A percentile compares a stretch with the other conserved stretches of the same genome.
phyloP scores from a whole-genome alignment of 2,797 vertebrate species.

The Microchirus variegatus region DNA sequence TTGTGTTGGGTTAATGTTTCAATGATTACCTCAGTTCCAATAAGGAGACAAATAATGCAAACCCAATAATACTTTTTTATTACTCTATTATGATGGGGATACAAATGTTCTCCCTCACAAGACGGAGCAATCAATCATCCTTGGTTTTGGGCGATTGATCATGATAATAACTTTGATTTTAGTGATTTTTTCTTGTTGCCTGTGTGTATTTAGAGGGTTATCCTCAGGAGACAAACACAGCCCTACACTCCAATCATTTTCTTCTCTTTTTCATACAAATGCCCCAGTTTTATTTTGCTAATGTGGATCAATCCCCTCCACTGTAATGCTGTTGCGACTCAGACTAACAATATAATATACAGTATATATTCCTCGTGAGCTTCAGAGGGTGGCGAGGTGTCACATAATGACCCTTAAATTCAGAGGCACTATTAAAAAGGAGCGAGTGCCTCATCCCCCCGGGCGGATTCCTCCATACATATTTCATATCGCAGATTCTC shows the following conservation, averaged over 20 bases:
- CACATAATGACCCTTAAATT: conserved; percentile 24
- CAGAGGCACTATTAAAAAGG: not conserved
- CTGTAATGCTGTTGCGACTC: not conserved
- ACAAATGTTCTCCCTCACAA: not conserved
- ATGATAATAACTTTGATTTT: conserved; percentile 35
- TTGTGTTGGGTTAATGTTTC: not conserved
- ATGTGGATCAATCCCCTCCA: not conserved
- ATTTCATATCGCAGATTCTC: conserved; percentile 67
- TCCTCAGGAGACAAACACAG: conserved; percentile 1
- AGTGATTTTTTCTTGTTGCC: not conserved
- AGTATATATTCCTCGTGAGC: not conserved
- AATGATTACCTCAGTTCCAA: not conserved
- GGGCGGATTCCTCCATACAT: conserved; percentile 56
- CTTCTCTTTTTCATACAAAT: no score
- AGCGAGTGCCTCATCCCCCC: conserved; percentile 31
- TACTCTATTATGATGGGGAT: not conserved
- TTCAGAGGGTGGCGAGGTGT: conserved; percentile 14
- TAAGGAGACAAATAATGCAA: not conserved
- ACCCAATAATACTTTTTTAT: not conserved
- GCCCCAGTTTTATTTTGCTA: not conserved
- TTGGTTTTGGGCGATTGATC: conserved; percentile 44
- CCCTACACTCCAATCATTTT: no score
- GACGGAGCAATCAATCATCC: conserved; percentile 30
- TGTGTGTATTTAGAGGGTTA: not conserved
- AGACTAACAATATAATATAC: not conserved